Base-by-base conservation (phyloP, 2,797 vertebrate species). In the Delichon dasypus region DNA sequence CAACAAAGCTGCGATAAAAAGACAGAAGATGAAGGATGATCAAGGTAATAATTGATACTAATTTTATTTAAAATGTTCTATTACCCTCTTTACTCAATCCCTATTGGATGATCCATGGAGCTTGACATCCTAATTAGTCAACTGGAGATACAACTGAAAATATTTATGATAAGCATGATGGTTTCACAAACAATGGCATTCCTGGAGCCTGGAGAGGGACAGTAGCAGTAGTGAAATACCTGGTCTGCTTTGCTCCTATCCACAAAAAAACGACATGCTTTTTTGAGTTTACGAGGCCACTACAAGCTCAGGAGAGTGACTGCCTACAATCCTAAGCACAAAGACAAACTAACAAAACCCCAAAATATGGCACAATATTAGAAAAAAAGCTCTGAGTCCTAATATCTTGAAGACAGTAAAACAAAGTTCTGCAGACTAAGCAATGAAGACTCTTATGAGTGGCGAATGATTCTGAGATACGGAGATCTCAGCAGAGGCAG, bases 201-300 rank as follows among this genome's bases (percentile, higher is more conserved):
- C 11, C 15, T 23, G 9, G 5, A 27, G 15, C 18, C 29, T 62
- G 30, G 15, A 74, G n/a, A 16, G 6, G 5, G 16, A 9, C 18
- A 85, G 15, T 8, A 45, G 4, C 27, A 1, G 4, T n/a, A 36
- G 12, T 21, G 27, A 88, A 90, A 70, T 34, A 73, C 1, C 22
- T 44, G 8, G 9, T 61, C 32, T 73, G 7, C 45, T 36, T 51
- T 85, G 8, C 12, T 92, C 4, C 45, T 21, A n/a, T 13, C 6
- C 34, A 71, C 32, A 3, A 55, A 51, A 73, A 83, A 47, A 40
- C 11, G 25, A 29, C 14, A 38, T 0, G 0, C 3, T 57, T 30
- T 17, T 91, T 72, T 13, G 9, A 25, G 13, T 45, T 36, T 71
- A 23, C 27, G 22, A 42, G 15, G 10, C 15, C 9, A 58, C 10